These are phyloP conservation scores for Bombylius discolor DNA, from an alignment of 2,888 invertebrate species.

Conservation along the genomic window DNA sequence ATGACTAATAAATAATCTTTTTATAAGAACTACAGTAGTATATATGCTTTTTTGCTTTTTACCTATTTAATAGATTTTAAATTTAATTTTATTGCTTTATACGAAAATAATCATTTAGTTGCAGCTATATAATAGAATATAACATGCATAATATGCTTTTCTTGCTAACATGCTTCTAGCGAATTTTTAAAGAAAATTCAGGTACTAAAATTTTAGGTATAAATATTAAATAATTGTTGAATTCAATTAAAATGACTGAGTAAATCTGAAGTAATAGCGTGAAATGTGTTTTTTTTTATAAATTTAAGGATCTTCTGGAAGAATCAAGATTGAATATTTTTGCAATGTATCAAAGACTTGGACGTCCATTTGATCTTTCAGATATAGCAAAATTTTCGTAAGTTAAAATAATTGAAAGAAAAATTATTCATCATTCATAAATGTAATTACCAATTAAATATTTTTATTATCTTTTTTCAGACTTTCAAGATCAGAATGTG, in stretches of 20 bases:
- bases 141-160: neutral
- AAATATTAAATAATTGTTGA: no score
- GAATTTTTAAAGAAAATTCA: neutral
- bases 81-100: no score
- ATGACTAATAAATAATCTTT: no score
- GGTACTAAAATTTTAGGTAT: neutral
- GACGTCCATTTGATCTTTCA: conserved; percentile 32
- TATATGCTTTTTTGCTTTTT: no score
- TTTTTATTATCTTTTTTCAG: conserved; percentile 3
- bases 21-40: no score
- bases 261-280: no score
- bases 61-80: no score
- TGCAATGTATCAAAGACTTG: conserved; percentile 36
- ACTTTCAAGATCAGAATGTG: conserved; percentile 29
- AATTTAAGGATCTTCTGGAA: conserved; percentile 29
- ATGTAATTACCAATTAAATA: no score
- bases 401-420: conserved; percentile 15
- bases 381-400: conserved; percentile 35
- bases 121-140: no score
- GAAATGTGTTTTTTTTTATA: no score
- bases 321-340: conserved; percentile 34
- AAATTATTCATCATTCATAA: neutral
- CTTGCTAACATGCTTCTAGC: neutral
- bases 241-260: no score
- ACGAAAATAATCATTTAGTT: no score